Conservation (phyloP, 2,797 vertebrate species). For the Orestias chungarensis region DNA sequence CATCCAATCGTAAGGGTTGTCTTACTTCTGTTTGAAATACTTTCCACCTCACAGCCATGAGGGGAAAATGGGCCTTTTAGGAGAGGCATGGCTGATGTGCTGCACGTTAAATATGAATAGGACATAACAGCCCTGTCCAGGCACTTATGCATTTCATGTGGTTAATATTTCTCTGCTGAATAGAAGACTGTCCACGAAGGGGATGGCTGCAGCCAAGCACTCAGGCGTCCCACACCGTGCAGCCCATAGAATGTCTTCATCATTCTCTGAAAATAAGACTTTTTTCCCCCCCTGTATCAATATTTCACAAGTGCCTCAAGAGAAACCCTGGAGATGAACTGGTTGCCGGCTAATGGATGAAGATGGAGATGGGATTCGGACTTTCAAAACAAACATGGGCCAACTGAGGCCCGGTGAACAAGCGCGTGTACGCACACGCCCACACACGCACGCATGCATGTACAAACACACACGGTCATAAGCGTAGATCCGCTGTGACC, state of each 20-base stretch:
- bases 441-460: neutral
- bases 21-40: slow-evolving; percentile 63
- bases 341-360: slow-evolving; percentile 95
- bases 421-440: slow-evolving; percentile 32
- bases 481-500: slow-evolving; percentile 67
- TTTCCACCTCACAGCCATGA: slow-evolving; percentile 63
- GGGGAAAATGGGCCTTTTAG: slow-evolving; percentile 74
- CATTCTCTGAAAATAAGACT: slow-evolving; percentile 78
- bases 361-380: slow-evolving; percentile 92
- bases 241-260: slow-evolving; percentile 60
- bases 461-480: slow-evolving; percentile 14
- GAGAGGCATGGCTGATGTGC: slow-evolving; percentile 69
- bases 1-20: slow-evolving; percentile 60
- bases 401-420: slow-evolving; percentile 58
- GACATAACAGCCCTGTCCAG: slow-evolving; percentile 79
- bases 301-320: slow-evolving; percentile 99
- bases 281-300: slow-evolving; percentile 84
- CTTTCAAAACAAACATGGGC: slow-evolving; percentile 92
- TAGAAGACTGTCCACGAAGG: slow-evolving; percentile 72
- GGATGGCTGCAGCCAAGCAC: slow-evolving; percentile 68
- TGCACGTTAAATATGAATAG: slow-evolving; percentile 81
- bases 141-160: slow-evolving; percentile 78
- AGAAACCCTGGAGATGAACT: slow-evolving; percentile 94
- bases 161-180: slow-evolving; percentile 82
- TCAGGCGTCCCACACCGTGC: slow-evolving; percentile 74